Base-by-base conservation (phyloP, 1,140 invertebrate species). In the Halyomorpha halys region DNA sequence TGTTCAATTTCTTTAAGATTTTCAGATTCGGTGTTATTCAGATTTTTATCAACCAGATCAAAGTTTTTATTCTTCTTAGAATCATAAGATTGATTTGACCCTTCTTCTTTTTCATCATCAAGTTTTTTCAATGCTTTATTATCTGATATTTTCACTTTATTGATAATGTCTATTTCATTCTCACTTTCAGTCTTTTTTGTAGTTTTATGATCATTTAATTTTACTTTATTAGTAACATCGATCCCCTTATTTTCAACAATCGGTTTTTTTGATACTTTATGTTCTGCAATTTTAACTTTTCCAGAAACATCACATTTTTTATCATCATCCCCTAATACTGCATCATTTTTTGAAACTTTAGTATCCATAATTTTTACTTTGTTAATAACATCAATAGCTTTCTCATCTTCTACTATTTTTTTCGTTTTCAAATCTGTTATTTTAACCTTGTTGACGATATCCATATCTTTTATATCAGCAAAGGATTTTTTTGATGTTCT, bases 181-280 rank as follows among this genome's bases (percentile, higher is more conserved):
- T 39, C 34, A 13, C 34, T 13, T 39, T 39, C 34, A 39, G 34
- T 1, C 11, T 39, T 39, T 39, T 39, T 39, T 39, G 34, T 39
- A 6, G 11, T 39, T 39, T 39, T 39, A 39, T 11, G 13, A 39
- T 39, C 34, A 13, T 6, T 1, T 39, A 39, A 39, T 13, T 39
- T 39, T 39, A 39, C 34, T 39, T 13, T 39, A 39, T 62, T 60
- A 39, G 53, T 39, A 64, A 39, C 25, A 64, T 66, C 62, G 56
- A 47, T 65, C 3, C 25, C 61, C 60, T 65, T 68, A 44, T 56
- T 19, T 63, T 63, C 61, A 27, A 51, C 63, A 63, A 59, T 51
- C 21, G 16, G n/a, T 34, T 61, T 44, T 27, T 45, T 21, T 13
- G 23, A 18, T 44, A 19, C 15, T 44, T 25, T 62, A 61, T 61